Conservation (phyloP, 1,140 invertebrate genomes). For the Drosophila takahashii region DNA sequence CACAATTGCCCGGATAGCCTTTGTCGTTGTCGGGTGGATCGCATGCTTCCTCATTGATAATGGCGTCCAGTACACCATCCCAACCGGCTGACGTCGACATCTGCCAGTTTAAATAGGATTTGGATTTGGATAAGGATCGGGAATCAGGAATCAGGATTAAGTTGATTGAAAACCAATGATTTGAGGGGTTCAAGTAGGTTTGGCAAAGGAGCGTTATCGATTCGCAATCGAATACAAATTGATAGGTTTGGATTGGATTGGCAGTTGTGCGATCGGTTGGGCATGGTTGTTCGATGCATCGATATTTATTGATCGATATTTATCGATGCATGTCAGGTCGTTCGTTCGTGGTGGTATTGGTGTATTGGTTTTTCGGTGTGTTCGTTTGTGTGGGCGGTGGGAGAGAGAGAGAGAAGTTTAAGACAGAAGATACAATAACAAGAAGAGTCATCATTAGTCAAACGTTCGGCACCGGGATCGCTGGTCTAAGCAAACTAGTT, state of each 20-base stretch:
- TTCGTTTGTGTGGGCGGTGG: constrained; percentile 72
- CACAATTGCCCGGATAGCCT: constrained; percentile 95
- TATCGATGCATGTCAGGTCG: constrained; percentile 51
- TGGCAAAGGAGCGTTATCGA: constrained; percentile 15
- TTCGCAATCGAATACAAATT: constrained; percentile 7
- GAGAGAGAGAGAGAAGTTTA: constrained; percentile 81
- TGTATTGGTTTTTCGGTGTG: constrained; percentile 12
- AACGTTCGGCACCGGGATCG: constrained; percentile 72
- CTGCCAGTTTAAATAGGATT: constrained; percentile 85
- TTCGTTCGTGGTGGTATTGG: constrained; percentile 27
- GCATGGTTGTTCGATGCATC: constrained; percentile 48
- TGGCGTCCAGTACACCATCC: constrained; percentile 97
- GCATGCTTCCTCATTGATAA: constrained; percentile 98
- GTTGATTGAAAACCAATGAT: background rate
- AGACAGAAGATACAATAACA: constrained; percentile 83
- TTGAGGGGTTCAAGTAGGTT: too few species aligned
- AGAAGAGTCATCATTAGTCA: constrained; percentile 82
- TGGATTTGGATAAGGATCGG: constrained; percentile 10
- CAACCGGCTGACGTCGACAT: constrained; percentile 99
- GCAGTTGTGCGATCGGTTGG: constrained; percentile 72
- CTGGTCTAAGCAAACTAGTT: constrained; percentile 71
- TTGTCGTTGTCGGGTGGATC: constrained; percentile 93
- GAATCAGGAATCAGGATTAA: background rate
- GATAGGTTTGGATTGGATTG: constrained; percentile 19
- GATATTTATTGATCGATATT: constrained; percentile 29